phyloP scores from a whole-genome alignment of 2,888 invertebrate genomes.

The Plemyria rubiginata region DNA sequence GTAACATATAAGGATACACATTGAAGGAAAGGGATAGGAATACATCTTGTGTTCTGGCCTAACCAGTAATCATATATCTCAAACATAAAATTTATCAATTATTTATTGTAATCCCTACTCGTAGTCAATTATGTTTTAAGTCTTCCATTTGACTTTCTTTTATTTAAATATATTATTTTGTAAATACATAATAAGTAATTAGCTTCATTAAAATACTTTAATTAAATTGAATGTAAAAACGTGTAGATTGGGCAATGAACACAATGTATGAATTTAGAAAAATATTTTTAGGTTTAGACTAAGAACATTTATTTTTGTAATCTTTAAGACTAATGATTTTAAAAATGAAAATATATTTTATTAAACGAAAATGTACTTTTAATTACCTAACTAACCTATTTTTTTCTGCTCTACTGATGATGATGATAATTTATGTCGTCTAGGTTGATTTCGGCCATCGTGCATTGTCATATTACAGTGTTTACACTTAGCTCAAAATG shows the following conservation, averaged over 20 bases:
- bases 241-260: conserved; percentile 51
- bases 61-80: background rate
- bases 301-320: conserved; percentile 78
- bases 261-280: conserved; percentile 54
- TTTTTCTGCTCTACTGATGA: too few relatives aligned
- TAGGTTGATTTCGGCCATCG: too few relatives aligned
- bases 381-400: too few relatives aligned
- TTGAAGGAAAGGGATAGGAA: too few relatives aligned
- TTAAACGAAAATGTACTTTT: conserved; percentile 33
- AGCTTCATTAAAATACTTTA: conserved; percentile 38
- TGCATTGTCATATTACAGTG: too few relatives aligned
- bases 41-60: too few relatives aligned
- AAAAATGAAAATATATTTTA: conserved; percentile 74
- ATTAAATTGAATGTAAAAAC: conserved; percentile 34
- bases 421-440: too few relatives aligned
- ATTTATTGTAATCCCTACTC: conserved; percentile 44
- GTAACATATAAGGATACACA: too few relatives aligned
- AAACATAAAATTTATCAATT: conserved; percentile 3
- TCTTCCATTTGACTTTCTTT: conserved; percentile 53
- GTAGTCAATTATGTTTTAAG: conserved; percentile 69
- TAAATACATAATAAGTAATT: conserved; percentile 64
- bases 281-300: conserved; percentile 45
- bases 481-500: too few relatives aligned
- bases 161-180: conserved; percentile 36
- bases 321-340: conserved; percentile 68